Conservation (phyloP, 35 echinoderm and acorn worm species). For the Stichopus chloronotus region DNA sequence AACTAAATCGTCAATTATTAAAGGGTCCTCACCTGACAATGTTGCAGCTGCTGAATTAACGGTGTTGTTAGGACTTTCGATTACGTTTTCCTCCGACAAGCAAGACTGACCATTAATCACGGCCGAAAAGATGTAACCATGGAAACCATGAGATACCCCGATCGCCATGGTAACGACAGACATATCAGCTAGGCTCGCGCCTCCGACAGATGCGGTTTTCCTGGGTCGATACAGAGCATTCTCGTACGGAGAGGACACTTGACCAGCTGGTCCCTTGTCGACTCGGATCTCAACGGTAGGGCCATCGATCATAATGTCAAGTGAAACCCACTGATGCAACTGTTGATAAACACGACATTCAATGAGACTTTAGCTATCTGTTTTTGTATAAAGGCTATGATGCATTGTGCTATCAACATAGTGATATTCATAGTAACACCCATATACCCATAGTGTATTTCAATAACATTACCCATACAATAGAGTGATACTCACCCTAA, state of each 20-base stretch:
- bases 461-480: no score
- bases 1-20: no score
- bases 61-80: background rate
- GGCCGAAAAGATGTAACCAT: slow-evolving; percentile 36
- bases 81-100: background rate
- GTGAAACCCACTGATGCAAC: slow-evolving; percentile 48
- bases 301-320: slow-evolving; percentile 50
- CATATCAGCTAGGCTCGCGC: slow-evolving; percentile 17
- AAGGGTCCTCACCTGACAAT: slow-evolving; percentile 1
- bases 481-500: no score
- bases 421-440: no score
- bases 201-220: background rate
- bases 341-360: background rate
- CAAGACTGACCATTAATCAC: background rate
- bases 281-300: slow-evolving; percentile 37
- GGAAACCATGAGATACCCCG: background rate
- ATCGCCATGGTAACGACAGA: background rate
- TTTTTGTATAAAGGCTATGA: background rate
- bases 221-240: background rate
- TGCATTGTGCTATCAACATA: no score
- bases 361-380: background rate
- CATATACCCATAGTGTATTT: no score
- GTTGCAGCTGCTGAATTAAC: slow-evolving; percentile 45
- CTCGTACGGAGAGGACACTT: slow-evolving; percentile 14
- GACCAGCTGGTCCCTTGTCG: slow-evolving; percentile 53